Evolutionary conservation across 2,113 vertebrate genomes (phyloP).

Genomic region (Phoxinus phoxinus): DNA sequence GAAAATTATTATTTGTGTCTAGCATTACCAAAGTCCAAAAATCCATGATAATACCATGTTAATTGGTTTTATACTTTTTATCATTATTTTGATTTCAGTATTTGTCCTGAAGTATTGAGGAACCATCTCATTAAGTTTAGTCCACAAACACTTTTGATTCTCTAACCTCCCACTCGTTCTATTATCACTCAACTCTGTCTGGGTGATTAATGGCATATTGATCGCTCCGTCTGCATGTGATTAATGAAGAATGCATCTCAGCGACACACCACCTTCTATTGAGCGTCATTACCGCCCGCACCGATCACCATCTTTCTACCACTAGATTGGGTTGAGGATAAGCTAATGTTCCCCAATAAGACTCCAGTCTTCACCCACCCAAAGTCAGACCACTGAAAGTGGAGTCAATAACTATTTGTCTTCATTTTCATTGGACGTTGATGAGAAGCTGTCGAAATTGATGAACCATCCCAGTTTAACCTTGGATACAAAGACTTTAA

Average conservation of each 20-base stretch:
- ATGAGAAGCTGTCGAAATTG: not conserved
- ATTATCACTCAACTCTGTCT: conserved; percentile 45
- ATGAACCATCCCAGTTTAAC: conserved; percentile 5
- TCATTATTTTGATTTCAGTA: not conserved
- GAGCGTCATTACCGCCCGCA: conserved; percentile 24
- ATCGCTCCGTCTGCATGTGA: conserved; percentile 47
- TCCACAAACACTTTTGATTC: conserved; percentile 25
- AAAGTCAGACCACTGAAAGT: conserved; percentile 20
- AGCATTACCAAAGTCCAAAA: too few relatives aligned
- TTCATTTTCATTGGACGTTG: conserved; percentile 32
- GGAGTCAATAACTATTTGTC: conserved; percentile 43
- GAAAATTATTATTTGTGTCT: too few relatives aligned
- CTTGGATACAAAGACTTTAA: not conserved
- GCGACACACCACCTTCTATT: conserved; percentile 47
- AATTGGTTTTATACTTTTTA: not conserved
- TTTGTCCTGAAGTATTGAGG: not conserved
- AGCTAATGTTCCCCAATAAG: conserved; percentile 43
- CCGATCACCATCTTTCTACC: conserved; percentile 52
- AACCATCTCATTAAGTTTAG: not conserved
- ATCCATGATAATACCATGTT: not conserved
- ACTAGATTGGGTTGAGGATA: conserved; percentile 38
- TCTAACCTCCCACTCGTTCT: conserved; percentile 23
- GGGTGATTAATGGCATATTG: conserved; percentile 59
- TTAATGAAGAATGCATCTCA: conserved; percentile 51
- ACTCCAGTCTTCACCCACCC: conserved; percentile 18